Evolutionary conservation across 2,797 vertebrate species (phyloP).

Genomic region (Stomatorhinus walkeri): DNA sequence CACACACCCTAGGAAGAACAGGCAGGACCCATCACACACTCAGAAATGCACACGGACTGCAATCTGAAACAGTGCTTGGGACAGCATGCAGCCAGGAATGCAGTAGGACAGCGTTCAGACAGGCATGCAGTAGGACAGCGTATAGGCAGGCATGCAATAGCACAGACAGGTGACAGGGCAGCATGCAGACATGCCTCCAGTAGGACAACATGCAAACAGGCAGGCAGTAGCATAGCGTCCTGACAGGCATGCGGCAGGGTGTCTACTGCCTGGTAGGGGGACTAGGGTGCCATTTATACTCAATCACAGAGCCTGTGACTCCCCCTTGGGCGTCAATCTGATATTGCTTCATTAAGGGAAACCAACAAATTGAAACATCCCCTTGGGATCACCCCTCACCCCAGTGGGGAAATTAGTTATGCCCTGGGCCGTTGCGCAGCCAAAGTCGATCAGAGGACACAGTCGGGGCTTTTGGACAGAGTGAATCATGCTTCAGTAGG

Average conservation of each 20-base stretch:
- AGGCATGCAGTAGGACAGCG: not conserved
- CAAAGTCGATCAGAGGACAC: constrained; percentile 57
- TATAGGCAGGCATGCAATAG: not conserved
- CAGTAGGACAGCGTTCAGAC: not conserved
- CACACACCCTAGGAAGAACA: not conserved
- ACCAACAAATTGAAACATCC: not conserved
- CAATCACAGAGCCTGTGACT: not conserved
- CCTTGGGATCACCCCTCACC: not conserved
- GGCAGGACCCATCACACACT: not conserved
- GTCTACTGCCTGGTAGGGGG: not conserved
- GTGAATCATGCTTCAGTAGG: constrained; percentile 31
- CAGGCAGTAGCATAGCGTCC: not conserved
- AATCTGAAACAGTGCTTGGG: not conserved
- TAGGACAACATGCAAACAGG: not conserved
- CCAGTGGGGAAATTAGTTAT: not conserved
- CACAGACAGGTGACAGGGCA: not conserved
- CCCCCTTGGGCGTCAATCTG: not conserved
- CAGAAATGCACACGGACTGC: not conserved
- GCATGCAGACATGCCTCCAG: not conserved
- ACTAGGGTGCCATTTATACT: not conserved
- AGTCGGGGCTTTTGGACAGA: constrained; percentile 18
- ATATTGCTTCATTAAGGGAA: not conserved
- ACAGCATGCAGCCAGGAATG: not conserved
- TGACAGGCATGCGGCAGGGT: not conserved
- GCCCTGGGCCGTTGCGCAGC: constrained; percentile 29